These are phyloP conservation scores for Portevinia maculata DNA, from an alignment of 2,888 invertebrate genomes.

Conservation along the genomic window DNA sequence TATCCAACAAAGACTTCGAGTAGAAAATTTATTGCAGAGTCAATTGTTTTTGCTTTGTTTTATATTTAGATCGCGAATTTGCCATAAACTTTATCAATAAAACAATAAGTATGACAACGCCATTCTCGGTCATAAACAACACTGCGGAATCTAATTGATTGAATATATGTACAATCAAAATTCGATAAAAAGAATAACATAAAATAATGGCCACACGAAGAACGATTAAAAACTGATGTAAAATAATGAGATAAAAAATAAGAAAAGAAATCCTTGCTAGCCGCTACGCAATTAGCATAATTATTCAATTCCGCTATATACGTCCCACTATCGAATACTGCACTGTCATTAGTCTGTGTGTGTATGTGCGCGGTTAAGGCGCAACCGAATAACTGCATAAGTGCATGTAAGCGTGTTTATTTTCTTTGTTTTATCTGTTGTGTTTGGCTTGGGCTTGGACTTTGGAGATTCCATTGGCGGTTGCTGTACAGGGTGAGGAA, in stretches of 20 bases:
- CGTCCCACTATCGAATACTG: conserved; percentile 41
- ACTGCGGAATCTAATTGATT: conserved; percentile 28
- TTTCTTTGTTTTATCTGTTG: conserved; percentile 29
- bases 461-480: neutral
- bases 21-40: conserved; percentile 30
- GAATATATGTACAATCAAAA: conserved; percentile 9
- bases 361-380: conserved; percentile 18
- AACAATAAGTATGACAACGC: conserved; percentile 46
- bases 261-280: conserved; percentile 40
- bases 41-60: neutral
- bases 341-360: too few relatives aligned
- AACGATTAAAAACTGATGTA: conserved; percentile 19
- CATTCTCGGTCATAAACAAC: conserved; percentile 33
- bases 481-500: conserved; percentile 16
- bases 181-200: neutral
- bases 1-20: neutral
- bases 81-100: conserved; percentile 37
- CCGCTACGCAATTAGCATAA: conserved; percentile 60
- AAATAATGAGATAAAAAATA: neutral
- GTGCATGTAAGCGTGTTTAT: conserved; percentile 28
- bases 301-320: conserved; percentile 65
- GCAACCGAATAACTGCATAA: conserved; percentile 32
- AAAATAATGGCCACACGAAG: neutral
- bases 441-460: neutral
- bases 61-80: conserved; percentile 9